These are phyloP conservation scores for Bombycilla garrulus DNA, from an alignment of 2,113 vertebrate genomes.

Conservation along the genomic window DNA sequence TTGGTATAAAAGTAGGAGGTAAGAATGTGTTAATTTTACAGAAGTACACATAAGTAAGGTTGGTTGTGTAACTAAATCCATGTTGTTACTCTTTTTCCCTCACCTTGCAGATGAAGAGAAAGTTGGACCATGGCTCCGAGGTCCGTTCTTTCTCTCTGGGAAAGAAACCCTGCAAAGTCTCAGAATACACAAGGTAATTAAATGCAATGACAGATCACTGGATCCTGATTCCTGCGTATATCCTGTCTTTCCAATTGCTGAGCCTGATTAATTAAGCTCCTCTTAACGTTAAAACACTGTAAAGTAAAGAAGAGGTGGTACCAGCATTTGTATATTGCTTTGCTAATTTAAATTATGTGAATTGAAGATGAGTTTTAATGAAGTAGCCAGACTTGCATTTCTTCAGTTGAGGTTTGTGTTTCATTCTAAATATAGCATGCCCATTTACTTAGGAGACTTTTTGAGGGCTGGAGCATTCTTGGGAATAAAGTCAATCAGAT, in stretches of 20 bases:
- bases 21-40: neutral
- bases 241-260: constrained; percentile 17
- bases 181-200: constrained; percentile 95
- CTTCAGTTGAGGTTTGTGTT: neutral
- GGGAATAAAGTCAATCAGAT: constrained; percentile 26
- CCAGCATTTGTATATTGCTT: neutral
- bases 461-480: constrained; percentile 12
- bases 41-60: neutral
- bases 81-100: constrained; percentile 61
- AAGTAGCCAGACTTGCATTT: constrained; percentile 35
- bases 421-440: constrained; percentile 27
- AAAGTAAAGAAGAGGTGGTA: constrained; percentile 2
- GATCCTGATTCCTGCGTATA: neutral
- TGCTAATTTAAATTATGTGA: constrained; percentile 8
- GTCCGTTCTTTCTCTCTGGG: constrained; percentile 99
- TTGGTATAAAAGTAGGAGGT: neutral
- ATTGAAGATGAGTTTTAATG: constrained; percentile 30
- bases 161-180: constrained; percentile 99
- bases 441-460: neutral
- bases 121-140: constrained; percentile 99
- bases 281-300: constrained; percentile 29
- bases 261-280: neutral
- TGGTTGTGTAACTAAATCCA: constrained; percentile 16
- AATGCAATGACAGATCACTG: constrained; percentile 26
- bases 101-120: constrained; percentile 97